Conservation (phyloP, 2,888 invertebrate species). For the Nycteola revayana region DNA sequence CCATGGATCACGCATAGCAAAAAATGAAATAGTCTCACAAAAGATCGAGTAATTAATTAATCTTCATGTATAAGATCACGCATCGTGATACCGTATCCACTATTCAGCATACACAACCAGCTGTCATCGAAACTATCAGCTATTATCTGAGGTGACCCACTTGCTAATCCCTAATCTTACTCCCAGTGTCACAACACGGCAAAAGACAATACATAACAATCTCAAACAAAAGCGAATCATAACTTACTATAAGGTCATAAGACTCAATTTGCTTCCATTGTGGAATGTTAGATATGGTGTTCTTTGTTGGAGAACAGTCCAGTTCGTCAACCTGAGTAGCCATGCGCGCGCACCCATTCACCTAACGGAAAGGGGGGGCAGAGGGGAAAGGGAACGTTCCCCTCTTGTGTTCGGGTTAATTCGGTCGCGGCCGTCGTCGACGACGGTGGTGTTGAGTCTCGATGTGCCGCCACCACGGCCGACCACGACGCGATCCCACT, state of each 20-base stretch:
- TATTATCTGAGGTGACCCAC: conserved; percentile 49
- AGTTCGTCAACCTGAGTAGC: conserved; percentile 34
- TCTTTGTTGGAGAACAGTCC: neutral
- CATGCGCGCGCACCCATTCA: conserved; percentile 75
- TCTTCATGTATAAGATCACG: too few species aligned
- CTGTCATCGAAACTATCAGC: conserved; percentile 20
- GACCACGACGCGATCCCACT: conserved; percentile 77
- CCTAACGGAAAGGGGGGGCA: conserved; percentile 15
- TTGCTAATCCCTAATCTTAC: conserved; percentile 44
- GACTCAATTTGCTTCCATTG: too few species aligned
- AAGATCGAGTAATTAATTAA: too few species aligned
- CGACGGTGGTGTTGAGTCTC: conserved; percentile 48
- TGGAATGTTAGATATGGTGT: neutral
- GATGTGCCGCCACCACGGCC: conserved; percentile 66
- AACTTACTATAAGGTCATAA: too few species aligned
- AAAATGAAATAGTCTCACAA: too few species aligned
- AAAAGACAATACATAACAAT: neutral
- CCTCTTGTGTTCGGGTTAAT: conserved; percentile 33
- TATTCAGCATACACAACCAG: conserved; percentile 27
- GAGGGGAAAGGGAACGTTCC: neutral
- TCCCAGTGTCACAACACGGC: conserved; percentile 13
- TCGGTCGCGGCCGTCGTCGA: conserved; percentile 50
- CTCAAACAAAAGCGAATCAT: too few species aligned
- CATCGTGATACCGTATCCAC: conserved; percentile 16
- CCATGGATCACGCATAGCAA: too few species aligned